Conservation (phyloP, 1,140 invertebrate species). For the Drosophila kohkoa region DNA sequence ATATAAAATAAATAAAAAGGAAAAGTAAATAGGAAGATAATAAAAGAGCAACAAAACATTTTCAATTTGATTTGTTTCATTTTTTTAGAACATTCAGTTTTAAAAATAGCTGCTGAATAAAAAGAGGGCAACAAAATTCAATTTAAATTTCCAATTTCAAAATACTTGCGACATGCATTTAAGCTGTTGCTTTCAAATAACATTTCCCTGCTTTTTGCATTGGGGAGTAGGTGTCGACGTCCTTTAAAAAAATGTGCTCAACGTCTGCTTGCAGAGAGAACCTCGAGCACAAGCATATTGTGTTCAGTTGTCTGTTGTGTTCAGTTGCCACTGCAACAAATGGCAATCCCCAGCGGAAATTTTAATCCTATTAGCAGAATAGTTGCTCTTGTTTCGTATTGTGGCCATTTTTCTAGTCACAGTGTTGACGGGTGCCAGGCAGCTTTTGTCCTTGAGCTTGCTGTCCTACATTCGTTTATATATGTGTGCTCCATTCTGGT, state of each 20-base stretch:
- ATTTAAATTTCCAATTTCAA: too few species aligned
- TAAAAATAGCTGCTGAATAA: too few species aligned
- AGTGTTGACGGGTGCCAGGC: slow-evolving; percentile 17
- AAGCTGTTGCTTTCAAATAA: too few species aligned
- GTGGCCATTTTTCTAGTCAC: slow-evolving; percentile 54
- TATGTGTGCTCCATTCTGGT: slow-evolving; percentile 3
- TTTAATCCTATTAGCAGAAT: slow-evolving; percentile 72
- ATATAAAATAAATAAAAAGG: not conserved
- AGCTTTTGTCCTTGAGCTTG: slow-evolving; percentile 60
- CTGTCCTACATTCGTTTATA: too few species aligned
- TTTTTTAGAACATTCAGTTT: too few species aligned
- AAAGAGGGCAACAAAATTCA: too few species aligned
- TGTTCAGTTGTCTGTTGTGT: not conserved
- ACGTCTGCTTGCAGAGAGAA: not conserved
- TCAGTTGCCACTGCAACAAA: not conserved
- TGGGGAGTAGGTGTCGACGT: not conserved
- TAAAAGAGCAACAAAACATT: not conserved
- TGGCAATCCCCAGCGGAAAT: slow-evolving; percentile 37
- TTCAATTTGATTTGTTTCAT: too few species aligned
- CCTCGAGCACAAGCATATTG: not conserved
- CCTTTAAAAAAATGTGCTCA: not conserved
- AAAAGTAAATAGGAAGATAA: not conserved
- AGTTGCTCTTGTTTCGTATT: slow-evolving; percentile 63
- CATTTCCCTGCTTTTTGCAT: not conserved
- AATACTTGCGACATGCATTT: too few species aligned